Conservation (phyloP, 2,888 invertebrate genomes). For the Ophion costatus region DNA sequence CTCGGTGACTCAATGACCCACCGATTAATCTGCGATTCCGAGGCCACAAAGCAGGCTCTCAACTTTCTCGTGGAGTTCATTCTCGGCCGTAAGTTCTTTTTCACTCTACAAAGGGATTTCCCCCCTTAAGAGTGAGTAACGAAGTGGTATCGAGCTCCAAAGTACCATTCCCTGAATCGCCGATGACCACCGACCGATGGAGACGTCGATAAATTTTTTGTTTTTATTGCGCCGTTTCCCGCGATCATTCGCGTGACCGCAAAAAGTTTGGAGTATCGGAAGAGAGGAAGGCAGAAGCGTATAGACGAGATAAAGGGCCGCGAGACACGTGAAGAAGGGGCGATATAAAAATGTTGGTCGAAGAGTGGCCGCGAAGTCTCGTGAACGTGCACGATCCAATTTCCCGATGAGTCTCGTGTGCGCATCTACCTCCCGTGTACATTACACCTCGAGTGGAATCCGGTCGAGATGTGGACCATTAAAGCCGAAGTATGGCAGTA, state of each 20-base stretch:
- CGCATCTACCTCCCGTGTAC: neutral
- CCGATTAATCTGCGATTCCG: too few species aligned
- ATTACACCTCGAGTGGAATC: constrained; percentile 39
- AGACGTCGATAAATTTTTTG: neutral
- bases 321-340: neutral
- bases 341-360: constrained; percentile 14
- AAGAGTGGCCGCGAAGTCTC: neutral
- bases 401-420: neutral
- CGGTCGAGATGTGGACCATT: constrained; percentile 61
- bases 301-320: neutral
- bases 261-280: neutral
- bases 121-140: too few species aligned
- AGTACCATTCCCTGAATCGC: neutral
- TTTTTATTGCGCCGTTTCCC: neutral
- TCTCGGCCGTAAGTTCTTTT: too few species aligned
- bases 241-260: neutral
- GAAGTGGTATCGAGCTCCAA: too few species aligned
- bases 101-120: too few species aligned
- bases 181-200: neutral
- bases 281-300: neutral
- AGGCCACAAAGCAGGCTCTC: too few species aligned
- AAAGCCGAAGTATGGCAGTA: constrained; percentile 54
- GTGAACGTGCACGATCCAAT: neutral
- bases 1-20: too few species aligned
- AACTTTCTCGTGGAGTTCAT: too few species aligned